These are phyloP conservation scores for Clivina fossor DNA, from an alignment of 2,888 invertebrate genomes.

Conservation along the genomic window DNA sequence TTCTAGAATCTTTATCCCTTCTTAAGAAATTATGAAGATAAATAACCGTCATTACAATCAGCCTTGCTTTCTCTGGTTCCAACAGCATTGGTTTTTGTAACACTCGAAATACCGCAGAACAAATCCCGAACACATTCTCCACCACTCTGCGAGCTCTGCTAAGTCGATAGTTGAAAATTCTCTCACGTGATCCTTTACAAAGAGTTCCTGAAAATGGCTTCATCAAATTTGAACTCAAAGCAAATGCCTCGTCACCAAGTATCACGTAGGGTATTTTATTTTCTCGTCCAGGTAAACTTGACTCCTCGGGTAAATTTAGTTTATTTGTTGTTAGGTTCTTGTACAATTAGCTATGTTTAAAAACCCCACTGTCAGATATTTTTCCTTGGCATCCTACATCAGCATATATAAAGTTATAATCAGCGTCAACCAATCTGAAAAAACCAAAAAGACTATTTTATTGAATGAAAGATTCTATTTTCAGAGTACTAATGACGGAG, in stretches of 20 bases:
- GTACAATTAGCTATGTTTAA: constrained; percentile 36
- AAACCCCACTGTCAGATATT: constrained; percentile 46
- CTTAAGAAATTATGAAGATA: too few relatives aligned
- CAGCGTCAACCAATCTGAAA: constrained; percentile 47
- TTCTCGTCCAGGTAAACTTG: too few relatives aligned
- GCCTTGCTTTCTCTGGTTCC: too few relatives aligned
- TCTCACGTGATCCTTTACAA: constrained; percentile 19
- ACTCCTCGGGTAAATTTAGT: too few relatives aligned
- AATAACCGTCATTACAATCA: too few relatives aligned
- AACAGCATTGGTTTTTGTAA: constrained; percentile 37
- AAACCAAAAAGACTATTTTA: background rate
- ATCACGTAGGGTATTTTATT: constrained; percentile 39
- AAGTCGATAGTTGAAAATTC: constrained; percentile 38
- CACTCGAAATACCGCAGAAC: constrained; percentile 35
- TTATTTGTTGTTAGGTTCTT: too few relatives aligned
- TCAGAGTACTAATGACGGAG: too few relatives aligned
- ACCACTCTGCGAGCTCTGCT: constrained; percentile 38
- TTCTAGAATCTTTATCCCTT: too few relatives aligned
- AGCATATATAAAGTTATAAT: constrained; percentile 48
- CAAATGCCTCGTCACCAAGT: constrained; percentile 42
- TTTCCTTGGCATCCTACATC: constrained; percentile 46
- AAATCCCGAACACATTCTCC: constrained; percentile 39
- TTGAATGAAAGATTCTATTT: too few relatives aligned
- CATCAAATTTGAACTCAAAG: constrained; percentile 32
- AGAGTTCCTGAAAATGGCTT: constrained; percentile 34